These are phyloP conservation scores for Eucidaris tribuloides DNA, from an alignment of 35 echinoderm and acorn worm species.

Conservation along the genomic window DNA sequence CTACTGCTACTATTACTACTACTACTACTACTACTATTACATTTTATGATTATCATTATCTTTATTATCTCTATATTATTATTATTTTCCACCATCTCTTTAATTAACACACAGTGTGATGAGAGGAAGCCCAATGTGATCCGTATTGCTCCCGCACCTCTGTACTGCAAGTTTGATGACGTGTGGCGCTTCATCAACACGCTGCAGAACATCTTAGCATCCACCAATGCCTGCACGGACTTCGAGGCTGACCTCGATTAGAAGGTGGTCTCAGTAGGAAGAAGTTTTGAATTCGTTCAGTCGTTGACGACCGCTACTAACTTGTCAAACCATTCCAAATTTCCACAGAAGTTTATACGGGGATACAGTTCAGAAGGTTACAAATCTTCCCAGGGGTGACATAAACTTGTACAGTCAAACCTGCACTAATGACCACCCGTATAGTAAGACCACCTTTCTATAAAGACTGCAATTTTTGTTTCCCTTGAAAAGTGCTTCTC, in stretches of 20 bases:
- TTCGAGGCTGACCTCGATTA: background rate
- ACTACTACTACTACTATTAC: background rate
- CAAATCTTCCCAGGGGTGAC: no score
- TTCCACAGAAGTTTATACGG: no score
- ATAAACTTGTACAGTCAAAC: no score
- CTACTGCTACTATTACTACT: background rate
- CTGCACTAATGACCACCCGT: no score
- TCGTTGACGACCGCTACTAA: no score
- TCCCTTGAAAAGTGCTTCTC: no score
- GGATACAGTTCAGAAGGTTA: no score
- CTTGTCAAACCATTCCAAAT: no score
- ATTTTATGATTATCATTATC: background rate
- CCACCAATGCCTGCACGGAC: no score
- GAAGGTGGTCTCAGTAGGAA: background rate
- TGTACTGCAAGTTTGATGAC: slow-evolving; percentile 76
- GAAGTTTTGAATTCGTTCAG: no score
- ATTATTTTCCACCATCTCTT: background rate
- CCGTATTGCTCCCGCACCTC: slow-evolving; percentile 75
- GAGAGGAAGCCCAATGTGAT: slow-evolving; percentile 13
- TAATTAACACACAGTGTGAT: background rate
- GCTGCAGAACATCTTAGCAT: slow-evolving; percentile 23
- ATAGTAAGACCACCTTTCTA: no score
- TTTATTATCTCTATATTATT: background rate
- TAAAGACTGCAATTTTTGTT: no score
- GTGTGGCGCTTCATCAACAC: slow-evolving; percentile 69